Evolutionary conservation across 2,888 invertebrate species (phyloP).

Genomic region (Drosophila sordidula): DNA sequence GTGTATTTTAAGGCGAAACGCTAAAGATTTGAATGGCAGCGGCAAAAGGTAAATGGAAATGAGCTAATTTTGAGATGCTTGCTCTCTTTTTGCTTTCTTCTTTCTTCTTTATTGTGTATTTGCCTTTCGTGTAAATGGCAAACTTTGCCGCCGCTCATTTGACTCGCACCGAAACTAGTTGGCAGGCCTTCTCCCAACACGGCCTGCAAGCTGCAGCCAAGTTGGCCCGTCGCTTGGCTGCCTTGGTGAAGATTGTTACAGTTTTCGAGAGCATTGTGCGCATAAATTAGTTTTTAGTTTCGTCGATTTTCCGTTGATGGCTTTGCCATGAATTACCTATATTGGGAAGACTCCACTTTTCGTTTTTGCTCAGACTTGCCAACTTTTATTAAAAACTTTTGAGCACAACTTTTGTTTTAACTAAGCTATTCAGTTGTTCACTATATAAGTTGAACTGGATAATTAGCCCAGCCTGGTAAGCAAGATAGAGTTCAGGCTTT

Average conservation of each 20-base stretch:
- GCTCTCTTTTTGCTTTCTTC: neutral
- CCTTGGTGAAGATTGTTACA: conserved; percentile 23
- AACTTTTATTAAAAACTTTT: conserved; percentile 26
- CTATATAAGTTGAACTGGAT: neutral
- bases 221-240: conserved; percentile 4
- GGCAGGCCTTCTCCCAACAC: conserved; percentile 1
- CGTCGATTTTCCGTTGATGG: conserved; percentile 29
- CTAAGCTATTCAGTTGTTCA: neutral
- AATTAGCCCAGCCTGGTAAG: neutral
- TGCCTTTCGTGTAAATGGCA: conserved; percentile 25
- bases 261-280: conserved; percentile 41
- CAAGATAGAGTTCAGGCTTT: neutral
- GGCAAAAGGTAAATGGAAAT: conserved; percentile 40
- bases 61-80: conserved; percentile 15
- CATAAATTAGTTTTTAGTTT: conserved; percentile 59
- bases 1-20: conserved; percentile 11
- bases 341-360: neutral
- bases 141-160: conserved; percentile 53
- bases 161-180: conserved; percentile 27
- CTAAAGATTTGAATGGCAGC: conserved; percentile 49
- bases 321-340: conserved; percentile 21
- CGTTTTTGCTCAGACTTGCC: neutral
- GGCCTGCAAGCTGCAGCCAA: conserved; percentile 6
- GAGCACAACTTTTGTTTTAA: neutral
- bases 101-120: conserved; percentile 16